phyloP scores from a whole-genome alignment of 2,113 vertebrate genomes.

The Megaceryle torquata region DNA sequence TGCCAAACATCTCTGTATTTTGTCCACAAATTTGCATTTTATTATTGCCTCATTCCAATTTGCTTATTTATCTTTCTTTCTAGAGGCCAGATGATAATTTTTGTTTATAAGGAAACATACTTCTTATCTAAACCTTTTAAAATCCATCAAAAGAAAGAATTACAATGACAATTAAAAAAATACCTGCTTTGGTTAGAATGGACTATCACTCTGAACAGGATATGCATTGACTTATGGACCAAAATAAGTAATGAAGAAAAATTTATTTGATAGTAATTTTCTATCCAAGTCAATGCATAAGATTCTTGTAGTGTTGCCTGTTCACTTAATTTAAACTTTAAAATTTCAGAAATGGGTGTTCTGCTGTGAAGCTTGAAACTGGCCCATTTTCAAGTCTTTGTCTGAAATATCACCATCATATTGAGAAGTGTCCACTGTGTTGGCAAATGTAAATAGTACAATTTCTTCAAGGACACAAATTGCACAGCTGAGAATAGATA shows the following conservation, averaged over 20 bases:
- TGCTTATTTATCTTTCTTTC: not conserved
- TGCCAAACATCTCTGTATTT: not conserved
- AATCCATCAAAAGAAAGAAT: not conserved
- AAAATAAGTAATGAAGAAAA: not conserved
- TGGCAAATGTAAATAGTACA: not conserved
- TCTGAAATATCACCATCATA: not conserved
- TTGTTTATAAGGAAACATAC: not conserved
- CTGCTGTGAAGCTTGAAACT: not conserved
- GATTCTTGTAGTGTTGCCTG: not conserved
- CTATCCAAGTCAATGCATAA: not conserved
- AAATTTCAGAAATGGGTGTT: not conserved
- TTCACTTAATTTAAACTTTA: not conserved
- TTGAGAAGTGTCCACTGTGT: not conserved
- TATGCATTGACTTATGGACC: not conserved
- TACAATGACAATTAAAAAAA: not conserved
- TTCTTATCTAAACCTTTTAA: not conserved
- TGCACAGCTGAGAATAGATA: not conserved
- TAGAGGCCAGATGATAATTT: not conserved
- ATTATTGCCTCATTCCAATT: not conserved
- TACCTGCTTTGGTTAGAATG: not conserved
- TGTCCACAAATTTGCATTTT: constrained; percentile 31
- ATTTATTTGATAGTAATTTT: not conserved
- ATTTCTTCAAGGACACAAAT: not conserved
- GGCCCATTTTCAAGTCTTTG: not conserved
- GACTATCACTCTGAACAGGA: not conserved